Evolutionary conservation across 2,888 invertebrate species (phyloP).

Genomic region (Plebejus melissa): DNA sequence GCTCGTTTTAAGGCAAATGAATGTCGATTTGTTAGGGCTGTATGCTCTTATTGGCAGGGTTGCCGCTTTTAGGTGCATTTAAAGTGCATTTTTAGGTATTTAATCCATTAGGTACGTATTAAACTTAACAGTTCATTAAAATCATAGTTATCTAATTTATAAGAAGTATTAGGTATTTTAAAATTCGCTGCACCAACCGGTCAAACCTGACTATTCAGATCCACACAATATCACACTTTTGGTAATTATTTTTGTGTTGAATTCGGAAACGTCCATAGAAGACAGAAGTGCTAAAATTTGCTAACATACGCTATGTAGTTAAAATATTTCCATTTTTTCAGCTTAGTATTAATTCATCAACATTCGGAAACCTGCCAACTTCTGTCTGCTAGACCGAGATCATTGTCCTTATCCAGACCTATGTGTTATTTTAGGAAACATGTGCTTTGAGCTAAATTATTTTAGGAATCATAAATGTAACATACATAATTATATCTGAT

Average conservation of each 20-base stretch:
- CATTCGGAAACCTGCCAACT: neutral
- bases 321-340: neutral
- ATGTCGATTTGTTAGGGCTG: neutral
- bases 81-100: neutral
- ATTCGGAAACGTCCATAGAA: neutral
- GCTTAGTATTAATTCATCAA: neutral
- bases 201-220: no score
- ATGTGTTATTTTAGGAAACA: neutral
- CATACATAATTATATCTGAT: neutral
- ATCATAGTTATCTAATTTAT: no score
- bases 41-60: neutral
- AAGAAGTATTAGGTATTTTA: no score
- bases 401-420: slow-evolving; percentile 1
- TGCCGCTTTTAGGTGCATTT: neutral
- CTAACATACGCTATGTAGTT: neutral
- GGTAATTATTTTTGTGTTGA: no score
- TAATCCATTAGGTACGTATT: no score
- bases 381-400: neutral
- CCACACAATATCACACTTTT: no score
- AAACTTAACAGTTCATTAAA: no score
- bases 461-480: neutral
- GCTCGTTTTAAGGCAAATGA: neutral
- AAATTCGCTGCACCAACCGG: no score
- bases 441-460: neutral
- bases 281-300: neutral